Conservation (phyloP, 1,140 invertebrate genomes). For the Carcinoscorpius rotundicauda region DNA sequence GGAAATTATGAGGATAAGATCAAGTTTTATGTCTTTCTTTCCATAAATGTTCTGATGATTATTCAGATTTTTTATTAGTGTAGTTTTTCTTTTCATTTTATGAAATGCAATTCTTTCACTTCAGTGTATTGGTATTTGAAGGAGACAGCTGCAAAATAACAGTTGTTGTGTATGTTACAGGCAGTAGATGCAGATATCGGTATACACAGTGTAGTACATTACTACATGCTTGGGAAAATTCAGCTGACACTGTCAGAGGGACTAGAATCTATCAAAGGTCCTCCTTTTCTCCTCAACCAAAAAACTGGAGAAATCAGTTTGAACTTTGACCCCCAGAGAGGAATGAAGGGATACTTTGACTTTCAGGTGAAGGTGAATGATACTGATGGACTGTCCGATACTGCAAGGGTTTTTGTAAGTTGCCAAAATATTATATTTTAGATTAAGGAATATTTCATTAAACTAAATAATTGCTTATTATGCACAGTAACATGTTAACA, state of each 20-base stretch:
- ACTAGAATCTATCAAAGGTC: slow-evolving; percentile 58
- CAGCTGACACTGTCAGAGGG: slow-evolving; percentile 66
- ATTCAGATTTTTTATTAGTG: not conserved
- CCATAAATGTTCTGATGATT: no score
- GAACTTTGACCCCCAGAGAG: slow-evolving; percentile 89
- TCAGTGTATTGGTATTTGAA: no score
- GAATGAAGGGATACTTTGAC: slow-evolving; percentile 94
- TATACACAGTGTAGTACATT: slow-evolving; percentile 58
- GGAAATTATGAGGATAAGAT: no score
- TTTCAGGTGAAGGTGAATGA: slow-evolving; percentile 79
- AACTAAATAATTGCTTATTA: no score
- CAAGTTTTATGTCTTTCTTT: no score
- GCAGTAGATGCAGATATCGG: slow-evolving; percentile 69
- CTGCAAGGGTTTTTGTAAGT: slow-evolving; percentile 32
- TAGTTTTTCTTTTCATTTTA: slow-evolving; percentile 5
- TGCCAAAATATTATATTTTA: slow-evolving; percentile 6
- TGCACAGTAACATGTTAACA: no score
- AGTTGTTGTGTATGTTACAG: slow-evolving; percentile 34
- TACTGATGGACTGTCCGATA: slow-evolving; percentile 52
- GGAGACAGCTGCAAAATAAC: no score
- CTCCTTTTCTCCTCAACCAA: slow-evolving; percentile 68
- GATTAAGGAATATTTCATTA: not conserved
- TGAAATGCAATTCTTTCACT: no score
- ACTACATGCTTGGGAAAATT: slow-evolving; percentile 62
- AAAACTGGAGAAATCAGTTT: slow-evolving; percentile 67